Conservation (phyloP, 2,888 invertebrate species). For the Eledona agricola region DNA sequence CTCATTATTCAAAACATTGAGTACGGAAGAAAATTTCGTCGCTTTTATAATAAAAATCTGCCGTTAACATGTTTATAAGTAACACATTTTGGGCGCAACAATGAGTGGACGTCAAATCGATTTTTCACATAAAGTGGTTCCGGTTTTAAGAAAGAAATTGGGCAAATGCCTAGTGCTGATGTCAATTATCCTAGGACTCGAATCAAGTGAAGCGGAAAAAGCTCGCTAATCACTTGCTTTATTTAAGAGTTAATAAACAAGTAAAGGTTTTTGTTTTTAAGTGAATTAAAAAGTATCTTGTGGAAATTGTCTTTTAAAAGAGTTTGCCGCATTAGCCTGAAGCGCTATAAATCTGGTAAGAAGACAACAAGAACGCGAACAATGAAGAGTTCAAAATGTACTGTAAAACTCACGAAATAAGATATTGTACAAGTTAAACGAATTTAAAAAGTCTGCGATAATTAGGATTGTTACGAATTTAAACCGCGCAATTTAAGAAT, state of each 20-base stretch:
- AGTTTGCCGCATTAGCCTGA: conserved; percentile 18
- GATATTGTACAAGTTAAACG: conserved; percentile 11
- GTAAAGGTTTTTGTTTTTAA: conserved; percentile 19
- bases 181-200: conserved; percentile 49
- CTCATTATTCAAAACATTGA: too few relatives aligned
- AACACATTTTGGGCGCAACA: conserved; percentile 47
- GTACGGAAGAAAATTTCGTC: too few relatives aligned
- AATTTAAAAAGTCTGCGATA: conserved; percentile 17
- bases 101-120: conserved; percentile 52
- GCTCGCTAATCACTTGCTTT: conserved; percentile 12
- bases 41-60: conserved; percentile 25
- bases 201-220: conserved; percentile 33
- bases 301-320: conserved; percentile 22
- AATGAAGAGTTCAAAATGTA: conserved; percentile 21
- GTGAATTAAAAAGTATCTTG: conserved; percentile 25
- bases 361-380: conserved; percentile 21
- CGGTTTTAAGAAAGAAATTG: conserved; percentile 47
- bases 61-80: conserved; percentile 36
- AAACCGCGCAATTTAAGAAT: conserved; percentile 3
- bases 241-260: conserved; percentile 22
- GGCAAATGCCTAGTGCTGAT: conserved; percentile 45
- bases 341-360: conserved; percentile 24
- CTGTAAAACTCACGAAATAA: conserved; percentile 23
- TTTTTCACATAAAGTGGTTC: conserved; percentile 49
- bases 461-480: conserved; percentile 4